A percentile compares a stretch with the other conserved stretches of the same genome.
phyloP scores from a whole-genome alignment of 1,140 invertebrate species.

The Gryon sp. region DNA sequence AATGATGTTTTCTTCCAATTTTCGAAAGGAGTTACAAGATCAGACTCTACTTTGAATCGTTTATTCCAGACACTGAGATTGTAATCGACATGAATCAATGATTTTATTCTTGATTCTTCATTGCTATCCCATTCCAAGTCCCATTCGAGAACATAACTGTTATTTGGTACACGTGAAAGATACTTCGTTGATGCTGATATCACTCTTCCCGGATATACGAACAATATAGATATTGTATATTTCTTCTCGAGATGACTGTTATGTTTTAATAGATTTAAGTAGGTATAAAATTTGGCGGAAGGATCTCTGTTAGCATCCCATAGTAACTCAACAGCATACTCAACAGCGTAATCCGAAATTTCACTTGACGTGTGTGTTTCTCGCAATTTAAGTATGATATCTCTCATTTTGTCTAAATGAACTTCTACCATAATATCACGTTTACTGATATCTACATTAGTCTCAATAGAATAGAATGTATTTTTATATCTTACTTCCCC shows the following conservation, averaged over 20 bases:
- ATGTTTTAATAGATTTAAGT: slow-evolving; percentile 78
- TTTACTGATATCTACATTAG: slow-evolving; percentile 79
- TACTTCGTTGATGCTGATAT: slow-evolving; percentile 82
- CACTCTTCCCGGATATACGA: slow-evolving; percentile 87
- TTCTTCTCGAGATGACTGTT: slow-evolving; percentile 80
- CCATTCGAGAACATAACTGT: no score
- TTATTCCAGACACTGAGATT: slow-evolving; percentile 76
- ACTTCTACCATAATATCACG: slow-evolving; percentile 81
- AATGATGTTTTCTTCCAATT: slow-evolving; percentile 86
- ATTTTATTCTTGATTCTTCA: slow-evolving; percentile 78
- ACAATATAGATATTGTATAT: slow-evolving; percentile 81
- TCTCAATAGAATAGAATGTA: slow-evolving; percentile 82
- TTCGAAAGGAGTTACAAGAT: slow-evolving; percentile 85
- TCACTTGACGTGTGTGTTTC: no score
- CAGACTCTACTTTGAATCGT: slow-evolving; percentile 75
- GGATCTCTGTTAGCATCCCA: slow-evolving; percentile 92
- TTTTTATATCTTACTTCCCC: slow-evolving; percentile 83
- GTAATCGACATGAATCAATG: slow-evolving; percentile 79
- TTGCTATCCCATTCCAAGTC: no score
- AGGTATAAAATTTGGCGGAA: slow-evolving; percentile 83
- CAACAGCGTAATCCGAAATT: no score
- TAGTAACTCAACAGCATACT: slow-evolving; percentile 85
- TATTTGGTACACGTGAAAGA: slow-evolving; percentile 67
- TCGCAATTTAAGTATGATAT: slow-evolving; percentile 87
- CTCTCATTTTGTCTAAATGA: slow-evolving; percentile 87